These are phyloP conservation scores for Danio choprae DNA, from an alignment of 2,797 vertebrate genomes.

Conservation along the genomic window DNA sequence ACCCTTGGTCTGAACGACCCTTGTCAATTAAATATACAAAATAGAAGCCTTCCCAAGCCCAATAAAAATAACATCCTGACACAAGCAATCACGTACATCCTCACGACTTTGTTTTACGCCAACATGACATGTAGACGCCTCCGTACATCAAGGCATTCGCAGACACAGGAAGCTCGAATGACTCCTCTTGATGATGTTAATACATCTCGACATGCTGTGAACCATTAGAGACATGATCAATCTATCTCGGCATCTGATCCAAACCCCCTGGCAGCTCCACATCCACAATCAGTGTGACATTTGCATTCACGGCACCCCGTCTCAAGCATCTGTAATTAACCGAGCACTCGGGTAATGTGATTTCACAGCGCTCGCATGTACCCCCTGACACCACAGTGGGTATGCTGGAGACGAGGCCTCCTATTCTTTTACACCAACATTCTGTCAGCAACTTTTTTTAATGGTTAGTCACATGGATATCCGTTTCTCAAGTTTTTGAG, in stretches of 20 bases:
- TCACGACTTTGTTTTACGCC: neutral
- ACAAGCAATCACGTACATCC: neutral
- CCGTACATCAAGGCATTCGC: slow-evolving; percentile 12
- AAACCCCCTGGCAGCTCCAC: slow-evolving; percentile 31
- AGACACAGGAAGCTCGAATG: slow-evolving; percentile 29
- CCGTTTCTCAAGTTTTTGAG: neutral
- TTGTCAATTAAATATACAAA: neutral
- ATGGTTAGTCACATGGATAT: slow-evolving; percentile 16
- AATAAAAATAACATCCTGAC: neutral
- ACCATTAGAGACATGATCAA: slow-evolving; percentile 49
- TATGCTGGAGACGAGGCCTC: slow-evolving; percentile 14
- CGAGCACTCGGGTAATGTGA: slow-evolving; percentile 56
- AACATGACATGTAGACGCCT: neutral
- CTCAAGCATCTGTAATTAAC: slow-evolving; percentile 65
- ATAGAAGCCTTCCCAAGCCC: neutral
- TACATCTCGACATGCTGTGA: slow-evolving; percentile 40
- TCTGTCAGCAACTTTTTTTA: slow-evolving; percentile 30
- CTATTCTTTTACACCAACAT: slow-evolving; percentile 24
- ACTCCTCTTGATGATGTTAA: slow-evolving; percentile 38
- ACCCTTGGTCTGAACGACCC: too few relatives aligned
- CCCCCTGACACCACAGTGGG: slow-evolving; percentile 3
- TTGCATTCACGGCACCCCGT: slow-evolving; percentile 43
- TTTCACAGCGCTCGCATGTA: slow-evolving; percentile 42
- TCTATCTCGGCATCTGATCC: slow-evolving; percentile 38
- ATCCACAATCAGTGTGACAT: slow-evolving; percentile 36